Percentiles rank a stretch among this genome's conserved stretches.
Conservation (phyloP, 2,888 invertebrate genomes). For the Marasmarcha lunaedactyla region DNA sequence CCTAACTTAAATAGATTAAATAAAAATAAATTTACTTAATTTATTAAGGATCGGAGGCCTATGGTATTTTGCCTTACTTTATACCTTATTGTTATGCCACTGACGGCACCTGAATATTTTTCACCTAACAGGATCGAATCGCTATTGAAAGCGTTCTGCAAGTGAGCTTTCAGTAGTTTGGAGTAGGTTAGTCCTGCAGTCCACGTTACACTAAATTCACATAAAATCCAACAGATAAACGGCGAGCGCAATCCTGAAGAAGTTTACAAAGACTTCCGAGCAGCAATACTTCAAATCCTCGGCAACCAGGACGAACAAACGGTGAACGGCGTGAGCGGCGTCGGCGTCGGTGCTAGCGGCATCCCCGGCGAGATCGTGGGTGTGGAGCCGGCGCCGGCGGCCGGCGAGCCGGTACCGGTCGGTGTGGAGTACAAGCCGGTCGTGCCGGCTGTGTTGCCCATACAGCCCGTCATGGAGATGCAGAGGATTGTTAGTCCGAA, state of each 20-base stretch:
- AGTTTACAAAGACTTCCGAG: conserved; percentile 87
- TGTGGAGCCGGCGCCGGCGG: conserved; percentile 61
- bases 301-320: conserved; percentile 74
- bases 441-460: conserved; percentile 17
- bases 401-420: conserved; percentile 26
- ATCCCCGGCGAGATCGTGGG: conserved; percentile 76
- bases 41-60: no score
- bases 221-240: conserved; percentile 75
- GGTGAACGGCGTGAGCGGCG: conserved; percentile 72
- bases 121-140: no score
- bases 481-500: conserved; percentile 33
- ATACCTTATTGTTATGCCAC: no score
- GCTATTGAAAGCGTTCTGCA: no score
- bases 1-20: no score
- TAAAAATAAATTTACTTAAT: no score
- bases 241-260: conserved; percentile 89
- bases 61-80: no score
- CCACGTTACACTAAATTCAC: no score
- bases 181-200: no score
- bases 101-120: no score
- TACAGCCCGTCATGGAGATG: conserved; percentile 19
- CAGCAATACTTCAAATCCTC: conserved; percentile 81
- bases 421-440: conserved; percentile 16
- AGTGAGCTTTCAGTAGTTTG: no score
- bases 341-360: conserved; percentile 69